A percentile compares a stretch with the other conserved stretches of the same genome.
These are phyloP conservation scores for Pogonomyrmex barbatus DNA, from an alignment of 1,140 invertebrate genomes.

Conservation along the genomic window DNA sequence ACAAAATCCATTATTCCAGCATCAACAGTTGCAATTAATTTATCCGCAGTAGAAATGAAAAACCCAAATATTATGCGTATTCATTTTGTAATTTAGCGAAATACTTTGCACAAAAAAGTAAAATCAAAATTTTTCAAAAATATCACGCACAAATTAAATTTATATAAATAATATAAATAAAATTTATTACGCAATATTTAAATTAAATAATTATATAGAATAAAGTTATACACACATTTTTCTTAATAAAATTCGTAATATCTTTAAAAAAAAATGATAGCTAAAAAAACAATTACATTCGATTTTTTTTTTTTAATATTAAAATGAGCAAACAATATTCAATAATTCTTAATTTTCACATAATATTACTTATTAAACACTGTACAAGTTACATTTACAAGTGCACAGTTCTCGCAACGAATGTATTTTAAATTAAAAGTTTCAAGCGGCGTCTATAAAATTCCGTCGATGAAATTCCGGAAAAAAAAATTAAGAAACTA, in stretches of 20 bases:
- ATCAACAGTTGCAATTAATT: background rate
- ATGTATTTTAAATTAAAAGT: conserved; percentile 26
- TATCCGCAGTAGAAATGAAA: conserved; percentile 1
- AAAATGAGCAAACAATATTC: background rate
- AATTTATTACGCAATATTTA: background rate
- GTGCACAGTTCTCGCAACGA: background rate
- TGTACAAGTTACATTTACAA: background rate
- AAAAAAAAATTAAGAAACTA: conserved; percentile 36
- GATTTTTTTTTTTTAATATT: background rate
- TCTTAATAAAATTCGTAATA: background rate
- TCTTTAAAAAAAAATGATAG: background rate
- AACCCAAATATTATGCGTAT: background rate
- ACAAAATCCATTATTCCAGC: background rate
- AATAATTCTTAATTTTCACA: background rate
- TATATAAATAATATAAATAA: too few species aligned
- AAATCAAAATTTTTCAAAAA: background rate
- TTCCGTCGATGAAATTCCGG: background rate
- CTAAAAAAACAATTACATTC: background rate
- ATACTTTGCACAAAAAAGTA: background rate
- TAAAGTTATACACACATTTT: background rate
- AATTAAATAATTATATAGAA: background rate
- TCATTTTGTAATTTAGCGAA: background rate
- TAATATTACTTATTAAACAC: background rate
- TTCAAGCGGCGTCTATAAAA: conserved; percentile 20
- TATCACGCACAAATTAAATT: background rate